phyloP scores from a whole-genome alignment of 2,888 invertebrate genomes.

The Euproctis similis region DNA sequence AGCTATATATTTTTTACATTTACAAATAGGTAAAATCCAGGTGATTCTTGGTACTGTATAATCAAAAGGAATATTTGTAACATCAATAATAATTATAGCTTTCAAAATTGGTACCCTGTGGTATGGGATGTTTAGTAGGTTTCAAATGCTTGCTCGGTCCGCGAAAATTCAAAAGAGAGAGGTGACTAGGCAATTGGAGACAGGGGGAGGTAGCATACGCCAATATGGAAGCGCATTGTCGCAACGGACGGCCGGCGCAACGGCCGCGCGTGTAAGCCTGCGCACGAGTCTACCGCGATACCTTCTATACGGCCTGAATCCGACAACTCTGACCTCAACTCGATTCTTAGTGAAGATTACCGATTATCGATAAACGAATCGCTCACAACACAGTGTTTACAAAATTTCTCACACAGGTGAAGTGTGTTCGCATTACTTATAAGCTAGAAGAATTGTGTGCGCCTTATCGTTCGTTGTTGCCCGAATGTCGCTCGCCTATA shows the following conservation, averaged over 20 bases:
- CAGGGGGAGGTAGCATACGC: conserved; percentile 53
- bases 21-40: no score
- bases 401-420: conserved; percentile 36
- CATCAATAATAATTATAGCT: no score
- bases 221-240: conserved; percentile 63
- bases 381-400: conserved; percentile 31
- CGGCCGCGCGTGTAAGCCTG: conserved; percentile 57
- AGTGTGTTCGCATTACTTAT: no score
- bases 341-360: conserved; percentile 25
- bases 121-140: no score
- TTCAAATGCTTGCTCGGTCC: conserved; percentile 36
- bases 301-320: no score
- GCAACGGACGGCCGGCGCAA: conserved; percentile 58
- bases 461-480: conserved; percentile 21
- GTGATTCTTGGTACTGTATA: no score
- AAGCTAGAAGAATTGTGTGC: conserved; percentile 19
- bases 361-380: conserved; percentile 26
- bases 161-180: conserved; percentile 68
- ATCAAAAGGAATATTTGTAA: no score
- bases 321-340: conserved; percentile 21
- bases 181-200: conserved; percentile 59
- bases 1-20: no score
- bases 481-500: no score
- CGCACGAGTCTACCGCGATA: conserved; percentile 44
- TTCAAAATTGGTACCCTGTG: no score